These are phyloP conservation scores for Brotogeris chrysoptera DNA, from an alignment of 2,797 vertebrate genomes.

Conservation along the genomic window DNA sequence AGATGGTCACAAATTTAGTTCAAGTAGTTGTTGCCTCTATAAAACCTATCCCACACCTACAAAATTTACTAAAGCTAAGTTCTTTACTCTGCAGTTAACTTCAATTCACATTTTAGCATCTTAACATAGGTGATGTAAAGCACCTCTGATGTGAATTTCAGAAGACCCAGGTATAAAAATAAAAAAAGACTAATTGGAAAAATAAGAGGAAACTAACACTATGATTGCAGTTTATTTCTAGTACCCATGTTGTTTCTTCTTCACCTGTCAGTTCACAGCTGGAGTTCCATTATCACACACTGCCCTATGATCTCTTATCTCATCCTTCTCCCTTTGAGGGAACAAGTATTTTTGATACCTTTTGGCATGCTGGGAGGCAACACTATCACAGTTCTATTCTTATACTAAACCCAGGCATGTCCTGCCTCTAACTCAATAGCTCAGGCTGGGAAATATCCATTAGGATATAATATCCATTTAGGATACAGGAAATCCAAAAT, in stretches of 20 bases:
- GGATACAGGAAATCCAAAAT: background rate
- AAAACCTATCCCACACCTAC: background rate
- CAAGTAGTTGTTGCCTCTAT: background rate
- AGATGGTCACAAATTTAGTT: background rate
- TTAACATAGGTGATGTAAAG: background rate
- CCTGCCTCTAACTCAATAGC: background rate
- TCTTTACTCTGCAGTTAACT: background rate
- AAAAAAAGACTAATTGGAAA: background rate
- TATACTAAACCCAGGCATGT: background rate
- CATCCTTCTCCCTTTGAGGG: background rate
- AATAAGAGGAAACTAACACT: background rate
- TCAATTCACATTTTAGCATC: background rate
- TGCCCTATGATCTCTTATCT: background rate
- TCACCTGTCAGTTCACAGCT: background rate
- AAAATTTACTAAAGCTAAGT: background rate
- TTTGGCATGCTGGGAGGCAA: fast-evolving
- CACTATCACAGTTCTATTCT: background rate
- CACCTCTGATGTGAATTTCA: background rate
- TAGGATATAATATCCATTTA: background rate
- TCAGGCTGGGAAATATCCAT: background rate
- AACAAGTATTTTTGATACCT: background rate
- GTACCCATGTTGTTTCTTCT: background rate
- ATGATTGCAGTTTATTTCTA: background rate
- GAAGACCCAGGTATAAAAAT: background rate
- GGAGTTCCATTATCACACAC: background rate